A percentile compares a stretch with the other conserved stretches of the same genome.
phyloP scores from a whole-genome alignment of 2,888 invertebrate genomes.

The Rhagonycha lutea region DNA sequence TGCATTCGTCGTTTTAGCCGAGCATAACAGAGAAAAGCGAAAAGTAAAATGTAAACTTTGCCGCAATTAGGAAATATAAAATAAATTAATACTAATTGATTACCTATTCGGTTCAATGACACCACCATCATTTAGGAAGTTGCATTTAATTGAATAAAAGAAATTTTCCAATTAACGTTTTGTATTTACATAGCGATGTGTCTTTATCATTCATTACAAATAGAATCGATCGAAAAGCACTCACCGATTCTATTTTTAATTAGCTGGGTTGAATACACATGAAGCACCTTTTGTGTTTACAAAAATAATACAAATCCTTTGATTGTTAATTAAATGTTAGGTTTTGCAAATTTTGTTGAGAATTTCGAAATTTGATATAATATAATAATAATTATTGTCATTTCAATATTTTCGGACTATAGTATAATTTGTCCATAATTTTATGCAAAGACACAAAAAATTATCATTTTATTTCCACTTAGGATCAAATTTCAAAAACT shows the following conservation, averaged over 20 bases:
- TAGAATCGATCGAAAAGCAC: background rate
- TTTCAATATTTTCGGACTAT: too few species aligned
- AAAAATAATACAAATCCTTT: background rate
- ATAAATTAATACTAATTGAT: background rate
- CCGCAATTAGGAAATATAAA: background rate
- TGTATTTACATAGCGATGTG: background rate
- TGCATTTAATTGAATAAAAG: background rate
- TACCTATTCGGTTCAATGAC: background rate
- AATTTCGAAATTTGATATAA: too few species aligned
- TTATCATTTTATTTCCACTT: too few species aligned
- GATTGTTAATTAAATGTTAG: background rate
- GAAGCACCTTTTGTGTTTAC: background rate
- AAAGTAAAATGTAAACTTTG: background rate
- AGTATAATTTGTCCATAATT: too few species aligned
- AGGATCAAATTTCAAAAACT: too few species aligned
- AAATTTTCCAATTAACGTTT: background rate
- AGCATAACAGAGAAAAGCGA: background rate
- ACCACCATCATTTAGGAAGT: background rate
- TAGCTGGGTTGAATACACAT: background rate
- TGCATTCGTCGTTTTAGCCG: background rate
- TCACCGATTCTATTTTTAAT: background rate
- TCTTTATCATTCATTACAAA: background rate
- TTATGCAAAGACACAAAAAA: too few species aligned
- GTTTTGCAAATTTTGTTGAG: too few species aligned
- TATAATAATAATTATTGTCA: too few species aligned